These are phyloP conservation scores for Zoroaster sp. DNA, from an alignment of 53 echinoderm and acorn worm genomes.

Conservation along the genomic window DNA sequence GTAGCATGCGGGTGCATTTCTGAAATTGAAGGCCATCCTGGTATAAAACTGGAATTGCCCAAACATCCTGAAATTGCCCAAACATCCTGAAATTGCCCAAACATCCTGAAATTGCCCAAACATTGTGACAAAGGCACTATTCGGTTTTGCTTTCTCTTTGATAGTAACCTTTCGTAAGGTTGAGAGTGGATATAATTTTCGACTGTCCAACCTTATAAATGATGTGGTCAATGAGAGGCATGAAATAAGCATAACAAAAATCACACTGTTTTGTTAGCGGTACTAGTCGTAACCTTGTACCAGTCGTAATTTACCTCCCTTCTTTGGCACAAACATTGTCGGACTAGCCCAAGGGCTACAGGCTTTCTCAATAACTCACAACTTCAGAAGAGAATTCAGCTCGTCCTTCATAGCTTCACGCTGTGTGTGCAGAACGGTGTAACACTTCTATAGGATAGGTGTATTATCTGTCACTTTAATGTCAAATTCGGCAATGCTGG, in stretches of 20 bases:
- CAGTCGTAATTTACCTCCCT: conserved; percentile 3
- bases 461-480: conserved; percentile 9
- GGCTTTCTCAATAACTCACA: conserved; percentile 25
- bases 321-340: conserved; percentile 25
- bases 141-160: conserved; percentile 53
- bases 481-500: conserved; percentile 18
- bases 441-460: conserved; percentile 3
- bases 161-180: conserved; percentile 58
- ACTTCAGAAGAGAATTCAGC: conserved; percentile 12
- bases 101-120: conserved; percentile 62
- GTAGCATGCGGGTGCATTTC: conserved; percentile 64
- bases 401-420: conserved; percentile 39
- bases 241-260: conserved; percentile 49
- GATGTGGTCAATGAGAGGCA: conserved; percentile 55
- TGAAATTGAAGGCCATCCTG: conserved; percentile 67
- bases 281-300: conserved; percentile 16
- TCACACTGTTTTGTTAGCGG: conserved; percentile 27
- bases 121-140: conserved; percentile 66
- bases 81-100: too few species aligned
- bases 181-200: not conserved
- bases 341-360: conserved; percentile 4
- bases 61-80: conserved; percentile 64
- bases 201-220: conserved; percentile 29
- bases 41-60: conserved; percentile 61
- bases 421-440: conserved; percentile 38